Evolutionary conservation across 2,113 vertebrate species (phyloP).

Genomic region (Vimba vimba): DNA sequence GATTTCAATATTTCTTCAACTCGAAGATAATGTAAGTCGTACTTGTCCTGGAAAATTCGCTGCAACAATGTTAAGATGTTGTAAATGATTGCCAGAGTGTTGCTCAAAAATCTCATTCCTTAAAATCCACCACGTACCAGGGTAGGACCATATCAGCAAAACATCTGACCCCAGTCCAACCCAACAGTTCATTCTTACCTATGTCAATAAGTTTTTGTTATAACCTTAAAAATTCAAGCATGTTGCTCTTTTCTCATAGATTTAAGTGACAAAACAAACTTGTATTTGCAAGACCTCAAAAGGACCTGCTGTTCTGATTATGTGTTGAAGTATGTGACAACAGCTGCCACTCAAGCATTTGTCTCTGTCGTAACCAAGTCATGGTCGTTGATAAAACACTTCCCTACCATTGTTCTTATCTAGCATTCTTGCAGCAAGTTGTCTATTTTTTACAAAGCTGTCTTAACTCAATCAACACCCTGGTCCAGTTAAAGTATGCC

Average conservation of each 20-base stretch:
- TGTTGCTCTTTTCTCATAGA: background rate
- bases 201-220: background rate
- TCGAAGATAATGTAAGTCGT: background rate
- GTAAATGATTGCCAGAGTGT: background rate
- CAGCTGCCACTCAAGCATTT: constrained; percentile 11
- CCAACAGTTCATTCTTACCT: background rate
- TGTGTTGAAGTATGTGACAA: constrained; percentile 6
- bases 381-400: background rate
- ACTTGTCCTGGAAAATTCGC: background rate
- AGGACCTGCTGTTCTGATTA: background rate
- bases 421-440: background rate
- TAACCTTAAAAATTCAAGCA: background rate
- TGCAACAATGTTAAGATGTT: background rate
- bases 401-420: background rate
- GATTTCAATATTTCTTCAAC: background rate
- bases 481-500: background rate
- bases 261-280: background rate
- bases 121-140: background rate
- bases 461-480: background rate
- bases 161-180: background rate
- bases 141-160: background rate
- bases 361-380: background rate
- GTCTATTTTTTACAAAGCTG: background rate
- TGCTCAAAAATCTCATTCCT: background rate
- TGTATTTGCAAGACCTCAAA: background rate